Evolutionary conservation across 2,888 invertebrate genomes (phyloP).

Genomic region (Macroteleia sp.): DNA sequence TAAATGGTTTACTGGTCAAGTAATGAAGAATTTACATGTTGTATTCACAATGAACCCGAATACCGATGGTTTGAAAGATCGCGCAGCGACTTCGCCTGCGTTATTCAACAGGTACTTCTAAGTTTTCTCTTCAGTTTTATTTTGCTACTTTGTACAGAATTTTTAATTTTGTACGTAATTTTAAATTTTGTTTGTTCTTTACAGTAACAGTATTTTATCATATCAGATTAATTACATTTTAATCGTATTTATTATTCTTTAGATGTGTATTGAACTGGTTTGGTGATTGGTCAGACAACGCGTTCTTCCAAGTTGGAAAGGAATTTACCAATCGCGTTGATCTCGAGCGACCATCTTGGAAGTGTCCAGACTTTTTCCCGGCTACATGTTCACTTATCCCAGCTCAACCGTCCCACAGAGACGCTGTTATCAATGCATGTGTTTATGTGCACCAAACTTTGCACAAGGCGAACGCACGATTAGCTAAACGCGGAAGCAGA

Average conservation of each 20-base stretch:
- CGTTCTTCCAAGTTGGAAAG: conserved; percentile 96
- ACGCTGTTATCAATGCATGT: conserved; percentile 99
- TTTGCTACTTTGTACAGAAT: too few species aligned
- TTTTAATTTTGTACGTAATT: too few species aligned
- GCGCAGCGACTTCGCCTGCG: conserved; percentile 99
- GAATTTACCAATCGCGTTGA: conserved; percentile 98
- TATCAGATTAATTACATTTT: too few species aligned
- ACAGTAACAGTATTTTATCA: too few species aligned
- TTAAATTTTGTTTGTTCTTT: too few species aligned
- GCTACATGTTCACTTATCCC: conserved; percentile 92
- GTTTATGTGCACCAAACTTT: conserved; percentile 99
- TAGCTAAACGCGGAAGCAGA: conserved; percentile 95
- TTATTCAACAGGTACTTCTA: conserved; percentile 94
- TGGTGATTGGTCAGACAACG: conserved; percentile 99
- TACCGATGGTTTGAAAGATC: conserved; percentile 98
- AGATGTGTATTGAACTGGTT: conserved; percentile 99
- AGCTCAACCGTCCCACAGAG: conserved; percentile 92
- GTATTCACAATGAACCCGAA: conserved; percentile 99
- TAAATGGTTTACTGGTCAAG: conserved; percentile 99
- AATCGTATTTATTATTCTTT: too few species aligned
- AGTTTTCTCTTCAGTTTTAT: too few species aligned
- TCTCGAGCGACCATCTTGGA: conserved; percentile 94
- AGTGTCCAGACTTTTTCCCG: conserved; percentile 95
- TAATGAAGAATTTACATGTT: conserved; percentile 99
- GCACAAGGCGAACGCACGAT: conserved; percentile 95